A percentile compares a stretch with the other conserved stretches of the same genome.
These are phyloP conservation scores for Ramazzottius varieornatus DNA, from an alignment of 2,888 invertebrate genomes.

Conservation along the genomic window DNA sequence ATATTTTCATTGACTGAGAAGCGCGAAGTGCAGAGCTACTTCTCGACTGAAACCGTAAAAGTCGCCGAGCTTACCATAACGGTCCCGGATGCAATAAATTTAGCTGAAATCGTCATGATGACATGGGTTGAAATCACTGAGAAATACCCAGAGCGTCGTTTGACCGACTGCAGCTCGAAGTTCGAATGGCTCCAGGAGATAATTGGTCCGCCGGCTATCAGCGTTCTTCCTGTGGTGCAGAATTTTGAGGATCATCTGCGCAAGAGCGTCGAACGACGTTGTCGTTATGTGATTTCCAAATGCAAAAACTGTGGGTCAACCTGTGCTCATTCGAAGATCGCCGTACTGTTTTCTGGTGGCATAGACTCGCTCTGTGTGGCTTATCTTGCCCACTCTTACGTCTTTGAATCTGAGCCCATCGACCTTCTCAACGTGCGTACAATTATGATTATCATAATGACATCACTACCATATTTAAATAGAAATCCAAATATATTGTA, in stretches of 20 bases:
- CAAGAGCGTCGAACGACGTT: background rate
- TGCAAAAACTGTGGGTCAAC: background rate
- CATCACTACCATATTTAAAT: slow-evolving; percentile 11
- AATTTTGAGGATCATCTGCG: background rate
- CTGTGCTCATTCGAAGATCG: slow-evolving; percentile 40
- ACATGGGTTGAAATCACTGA: no score
- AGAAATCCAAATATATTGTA: no score
- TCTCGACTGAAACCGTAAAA: no score
- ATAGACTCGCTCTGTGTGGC: slow-evolving; percentile 80
- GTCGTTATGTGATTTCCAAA: background rate
- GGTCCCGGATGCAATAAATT: no score
- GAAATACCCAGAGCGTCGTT: no score
- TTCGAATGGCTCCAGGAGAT: no score
- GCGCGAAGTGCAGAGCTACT: no score
- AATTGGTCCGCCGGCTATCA: no score
- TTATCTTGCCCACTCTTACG: slow-evolving; percentile 41
- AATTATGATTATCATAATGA: slow-evolving; percentile 26
- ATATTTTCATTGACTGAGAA: no score
- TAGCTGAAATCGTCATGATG: no score
- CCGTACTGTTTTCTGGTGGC: slow-evolving; percentile 78
- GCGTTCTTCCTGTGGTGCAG: background rate
- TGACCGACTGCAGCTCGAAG: no score
- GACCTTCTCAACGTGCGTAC: slow-evolving; percentile 81
- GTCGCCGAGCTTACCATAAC: no score
- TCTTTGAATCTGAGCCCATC: slow-evolving; percentile 35